phyloP scores from a whole-genome alignment of 2,797 vertebrate species.

The Acrossocheilus wenchowensis region DNA sequence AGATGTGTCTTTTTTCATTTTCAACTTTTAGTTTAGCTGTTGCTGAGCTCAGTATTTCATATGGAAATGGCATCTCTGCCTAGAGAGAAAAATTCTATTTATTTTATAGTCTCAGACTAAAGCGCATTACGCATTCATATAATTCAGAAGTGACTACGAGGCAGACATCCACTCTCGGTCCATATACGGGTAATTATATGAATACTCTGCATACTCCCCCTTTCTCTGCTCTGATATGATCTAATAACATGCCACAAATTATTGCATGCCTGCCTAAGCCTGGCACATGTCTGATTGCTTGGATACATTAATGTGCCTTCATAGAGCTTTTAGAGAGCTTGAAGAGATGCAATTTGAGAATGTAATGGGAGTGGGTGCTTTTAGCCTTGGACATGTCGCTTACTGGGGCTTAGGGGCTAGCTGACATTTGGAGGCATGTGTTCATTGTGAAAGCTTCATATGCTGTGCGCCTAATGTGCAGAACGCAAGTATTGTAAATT shows the following conservation, averaged over 20 bases:
- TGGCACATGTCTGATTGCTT: constrained; percentile 61
- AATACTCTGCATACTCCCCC: constrained; percentile 60
- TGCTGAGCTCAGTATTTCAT: constrained; percentile 42
- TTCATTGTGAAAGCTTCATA: constrained; percentile 79
- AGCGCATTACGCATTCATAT: constrained; percentile 57
- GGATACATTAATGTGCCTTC: constrained; percentile 67
- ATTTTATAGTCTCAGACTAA: constrained; percentile 48
- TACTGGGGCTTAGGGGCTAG: constrained; percentile 68
- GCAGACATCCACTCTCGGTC: constrained; percentile 46
- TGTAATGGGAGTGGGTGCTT: constrained; percentile 65
- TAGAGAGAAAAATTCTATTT: constrained; percentile 41
- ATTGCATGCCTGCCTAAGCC: constrained; percentile 61
- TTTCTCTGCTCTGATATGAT: constrained; percentile 65
- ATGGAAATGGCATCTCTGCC: constrained; percentile 45
- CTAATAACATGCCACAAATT: constrained; percentile 68
- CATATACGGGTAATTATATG: constrained; percentile 64
- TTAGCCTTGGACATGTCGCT: constrained; percentile 68
- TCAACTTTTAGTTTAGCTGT: constrained; percentile 21
- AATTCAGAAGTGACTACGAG: constrained; percentile 48
- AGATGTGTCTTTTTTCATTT: constrained; percentile 18
- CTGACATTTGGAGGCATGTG: constrained; percentile 74
- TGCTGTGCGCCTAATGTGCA: constrained; percentile 55
- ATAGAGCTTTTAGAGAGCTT: constrained; percentile 72
- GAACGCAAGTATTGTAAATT: constrained; percentile 78
- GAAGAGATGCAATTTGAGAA: constrained; percentile 78